phyloP scores from a whole-genome alignment of 1,140 invertebrate species.

The Saxidomus purpurata region DNA sequence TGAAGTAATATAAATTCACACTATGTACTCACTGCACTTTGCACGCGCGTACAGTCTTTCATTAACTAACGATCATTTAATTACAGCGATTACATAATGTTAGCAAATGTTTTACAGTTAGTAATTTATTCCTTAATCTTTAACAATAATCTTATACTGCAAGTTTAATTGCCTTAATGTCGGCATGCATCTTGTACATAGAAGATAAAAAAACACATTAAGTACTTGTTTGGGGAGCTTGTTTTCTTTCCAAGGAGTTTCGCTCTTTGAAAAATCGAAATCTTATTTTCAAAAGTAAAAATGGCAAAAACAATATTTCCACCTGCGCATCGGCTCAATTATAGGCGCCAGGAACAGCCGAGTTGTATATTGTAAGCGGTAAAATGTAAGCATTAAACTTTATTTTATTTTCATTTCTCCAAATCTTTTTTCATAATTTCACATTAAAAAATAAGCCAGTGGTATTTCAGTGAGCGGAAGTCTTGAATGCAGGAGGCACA shows the following conservation, averaged over 20 bases:
- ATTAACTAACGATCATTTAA: constrained; percentile 26
- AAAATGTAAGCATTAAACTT: no score
- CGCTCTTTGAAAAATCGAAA: no score
- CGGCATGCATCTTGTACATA: neutral
- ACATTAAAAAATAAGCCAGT: no score
- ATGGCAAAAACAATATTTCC: no score
- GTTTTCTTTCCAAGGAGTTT: neutral
- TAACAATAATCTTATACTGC: neutral
- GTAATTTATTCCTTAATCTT: neutral
- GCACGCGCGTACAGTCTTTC: neutral
- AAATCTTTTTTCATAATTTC: no score
- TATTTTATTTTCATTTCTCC: no score
- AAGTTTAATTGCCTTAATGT: neutral
- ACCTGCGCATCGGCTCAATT: no score
- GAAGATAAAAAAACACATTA: neutral
- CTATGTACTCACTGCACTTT: no score
- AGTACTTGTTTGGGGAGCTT: neutral
- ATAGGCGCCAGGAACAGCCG: no score
- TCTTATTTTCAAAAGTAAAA: no score
- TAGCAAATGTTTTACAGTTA: constrained; percentile 40
- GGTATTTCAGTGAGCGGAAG: neutral
- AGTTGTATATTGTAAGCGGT: no score
- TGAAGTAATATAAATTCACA: neutral
- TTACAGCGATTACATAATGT: no score
- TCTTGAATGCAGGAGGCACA: neutral